Evolutionary conservation across 1,140 invertebrate species (phyloP), one percentile per base, ranked within the genome.

Genomic region (Archivesica marissinica): DNA sequence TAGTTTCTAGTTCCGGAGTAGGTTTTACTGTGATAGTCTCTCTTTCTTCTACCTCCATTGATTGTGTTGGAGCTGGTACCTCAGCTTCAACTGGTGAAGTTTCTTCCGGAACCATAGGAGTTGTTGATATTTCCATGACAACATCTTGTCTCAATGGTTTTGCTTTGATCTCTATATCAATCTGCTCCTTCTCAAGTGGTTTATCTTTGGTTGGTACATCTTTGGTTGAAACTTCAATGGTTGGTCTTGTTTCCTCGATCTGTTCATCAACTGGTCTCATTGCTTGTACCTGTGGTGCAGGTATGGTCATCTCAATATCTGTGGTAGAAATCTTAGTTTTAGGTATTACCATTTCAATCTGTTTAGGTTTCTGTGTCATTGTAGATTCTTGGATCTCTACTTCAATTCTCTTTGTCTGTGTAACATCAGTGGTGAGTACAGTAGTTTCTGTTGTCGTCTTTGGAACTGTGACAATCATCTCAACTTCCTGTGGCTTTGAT

Each of bases 371-470:
- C 76, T 89, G 88, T 44, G 88, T 87, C 61, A 91, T 89, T 23
- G 85, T 86, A 30, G 89, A 85, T 68, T 92, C 89, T 64, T 92
- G 89, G 41, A 92, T 91, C 66, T 91, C 89, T 23, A 92, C 89
- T 41, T 92, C 92, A 85, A 92, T 91, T 76, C 89, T 89, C 52
- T 92, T 87, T 50, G 89, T 88, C 39, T 86, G 86, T 33, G 81
- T 70, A 80, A 68, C 86, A 44, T 82, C 77, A 20, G 79, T 61
- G 79, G 64, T 70, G 23, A 66, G 85, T 23, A 78, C 68, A 35
- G 85, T 88, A 11, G 87, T 68, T 15, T 78, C 59, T 20, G 76
- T 38, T 39, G 85, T 86, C 13, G 86, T 74, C 30, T 79, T 83
- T 50, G 89, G 88, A n/a, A 90, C 61, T 17, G 80, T 85, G n/a